Conservation (phyloP, 2,113 vertebrate species). For the Sinocyclocheilus maitianheensis region DNA sequence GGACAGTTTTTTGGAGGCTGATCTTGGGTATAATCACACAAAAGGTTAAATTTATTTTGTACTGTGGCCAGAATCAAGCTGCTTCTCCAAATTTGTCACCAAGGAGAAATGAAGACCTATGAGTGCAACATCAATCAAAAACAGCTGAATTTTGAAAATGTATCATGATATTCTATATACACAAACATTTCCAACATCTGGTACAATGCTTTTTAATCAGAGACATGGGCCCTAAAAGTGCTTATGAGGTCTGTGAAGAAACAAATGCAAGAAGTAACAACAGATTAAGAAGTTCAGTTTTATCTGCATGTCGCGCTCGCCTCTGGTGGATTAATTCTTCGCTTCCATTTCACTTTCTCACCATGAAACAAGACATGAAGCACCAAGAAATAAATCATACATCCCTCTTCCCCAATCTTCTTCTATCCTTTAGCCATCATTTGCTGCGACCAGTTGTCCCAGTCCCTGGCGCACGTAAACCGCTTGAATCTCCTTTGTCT, state of each 20-base stretch:
- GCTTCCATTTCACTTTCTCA: constrained; percentile 38
- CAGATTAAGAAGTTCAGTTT: constrained; percentile 32
- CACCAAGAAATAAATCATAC: constrained; percentile 35
- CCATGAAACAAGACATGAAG: constrained; percentile 28
- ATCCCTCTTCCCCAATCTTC: constrained; percentile 1
- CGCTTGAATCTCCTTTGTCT: constrained; percentile 98
- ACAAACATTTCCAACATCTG: constrained; percentile 14
- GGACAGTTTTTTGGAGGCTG: constrained; percentile 56
- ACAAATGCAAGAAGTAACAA: constrained; percentile 42
- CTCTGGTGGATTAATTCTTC: constrained; percentile 15
- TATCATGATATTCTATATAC: constrained; percentile 15
- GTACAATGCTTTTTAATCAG: constrained; percentile 48
- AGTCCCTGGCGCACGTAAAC: constrained; percentile 93
- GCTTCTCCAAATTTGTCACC: constrained; percentile 58
- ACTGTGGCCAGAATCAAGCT: background rate
- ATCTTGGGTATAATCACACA: background rate
- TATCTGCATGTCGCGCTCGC: background rate
- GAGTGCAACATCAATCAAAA: constrained; percentile 6
- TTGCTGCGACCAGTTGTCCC: constrained; percentile 93
- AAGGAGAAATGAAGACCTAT: constrained; percentile 63
- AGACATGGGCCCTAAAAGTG: constrained; percentile 65
- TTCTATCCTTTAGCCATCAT: constrained; percentile 81
- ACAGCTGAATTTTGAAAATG: constrained; percentile 25
- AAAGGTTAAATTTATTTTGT: background rate
- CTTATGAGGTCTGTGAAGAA: constrained; percentile 46